A percentile compares a stretch with the other conserved stretches of the same genome.
These are phyloP conservation scores for Acomys russatus DNA, from an alignment of 2,797 vertebrate species.

Conservation along the genomic window DNA sequence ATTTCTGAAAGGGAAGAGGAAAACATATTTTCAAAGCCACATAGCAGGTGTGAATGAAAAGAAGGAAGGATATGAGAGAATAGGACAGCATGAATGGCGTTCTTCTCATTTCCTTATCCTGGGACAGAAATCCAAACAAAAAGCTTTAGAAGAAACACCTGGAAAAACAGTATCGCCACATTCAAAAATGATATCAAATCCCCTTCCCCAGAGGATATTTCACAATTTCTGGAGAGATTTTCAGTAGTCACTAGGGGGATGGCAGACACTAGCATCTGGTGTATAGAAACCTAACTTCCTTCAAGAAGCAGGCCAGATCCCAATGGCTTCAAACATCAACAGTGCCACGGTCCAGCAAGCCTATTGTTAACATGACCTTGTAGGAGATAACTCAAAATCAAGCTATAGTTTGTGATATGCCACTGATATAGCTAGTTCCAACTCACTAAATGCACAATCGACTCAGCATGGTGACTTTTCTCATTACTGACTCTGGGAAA, in stretches of 20 bases:
- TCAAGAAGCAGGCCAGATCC: neutral
- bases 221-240: slow-evolving; percentile 20
- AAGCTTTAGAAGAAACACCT: slow-evolving; percentile 75
- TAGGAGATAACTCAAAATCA: neutral
- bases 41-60: slow-evolving; percentile 60
- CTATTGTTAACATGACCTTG: neutral
- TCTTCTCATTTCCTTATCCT: slow-evolving; percentile 70
- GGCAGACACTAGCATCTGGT: neutral
- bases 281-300: neutral
- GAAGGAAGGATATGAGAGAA: slow-evolving; percentile 73
- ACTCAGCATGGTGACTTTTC: neutral
- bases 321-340: neutral
- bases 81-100: slow-evolving; percentile 13
- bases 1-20: slow-evolving; percentile 49
- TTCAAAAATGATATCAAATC: slow-evolving; percentile 14
- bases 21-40: neutral
- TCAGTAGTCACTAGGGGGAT: neutral
- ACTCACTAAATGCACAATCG: neutral
- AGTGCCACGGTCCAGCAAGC: neutral
- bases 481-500: neutral
- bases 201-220: neutral
- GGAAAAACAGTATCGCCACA: slow-evolving; percentile 29
- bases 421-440: neutral
- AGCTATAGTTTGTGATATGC: neutral
- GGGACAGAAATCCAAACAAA: slow-evolving; percentile 53